These are phyloP conservation scores for Chrysaora quinquecirrha DNA, from an alignment of 30 jellyfish, hydroid and myxozoan species.

Conservation along the genomic window DNA sequence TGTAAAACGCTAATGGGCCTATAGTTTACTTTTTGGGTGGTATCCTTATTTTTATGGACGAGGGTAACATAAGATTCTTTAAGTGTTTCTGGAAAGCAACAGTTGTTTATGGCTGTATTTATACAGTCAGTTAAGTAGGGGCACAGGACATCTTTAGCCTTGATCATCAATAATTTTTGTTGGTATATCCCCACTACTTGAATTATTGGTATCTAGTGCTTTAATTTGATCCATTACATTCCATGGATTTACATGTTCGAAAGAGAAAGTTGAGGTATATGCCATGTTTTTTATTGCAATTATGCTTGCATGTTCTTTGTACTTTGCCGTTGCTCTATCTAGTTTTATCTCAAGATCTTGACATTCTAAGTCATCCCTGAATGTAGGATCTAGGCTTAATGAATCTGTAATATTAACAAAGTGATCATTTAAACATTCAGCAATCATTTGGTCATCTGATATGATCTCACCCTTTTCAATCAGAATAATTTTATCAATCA, in stretches of 20 bases:
- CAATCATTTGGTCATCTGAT: slow-evolving; percentile 12
- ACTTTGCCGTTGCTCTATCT: slow-evolving; percentile 14
- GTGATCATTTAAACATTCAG: background rate
- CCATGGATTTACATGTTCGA: background rate
- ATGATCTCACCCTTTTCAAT: slow-evolving; percentile 12
- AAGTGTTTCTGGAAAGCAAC: slow-evolving; percentile 26
- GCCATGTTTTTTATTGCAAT: slow-evolving; percentile 4
- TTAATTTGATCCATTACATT: slow-evolving; percentile 14
- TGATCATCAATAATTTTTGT: background rate
- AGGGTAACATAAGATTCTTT: slow-evolving; percentile 24
- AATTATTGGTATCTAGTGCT: slow-evolving; percentile 20
- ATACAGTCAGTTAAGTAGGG: slow-evolving; percentile 43
- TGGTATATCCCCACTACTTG: slow-evolving; percentile 39
- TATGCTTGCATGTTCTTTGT: background rate
- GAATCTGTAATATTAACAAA: slow-evolving; percentile 18
- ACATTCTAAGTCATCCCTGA: slow-evolving; percentile 17
- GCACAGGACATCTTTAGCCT: slow-evolving; percentile 11
- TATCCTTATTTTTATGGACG: background rate
- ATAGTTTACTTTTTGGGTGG: background rate
- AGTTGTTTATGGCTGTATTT: slow-evolving; percentile 24
- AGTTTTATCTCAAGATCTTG: background rate
- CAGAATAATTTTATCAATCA: slow-evolving; percentile 13
- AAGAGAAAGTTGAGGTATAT: background rate
- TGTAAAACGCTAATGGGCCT: background rate
- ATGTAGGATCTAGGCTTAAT: background rate